Conservation (phyloP, 2,113 vertebrate species). For the Camelus bactrianus region DNA sequence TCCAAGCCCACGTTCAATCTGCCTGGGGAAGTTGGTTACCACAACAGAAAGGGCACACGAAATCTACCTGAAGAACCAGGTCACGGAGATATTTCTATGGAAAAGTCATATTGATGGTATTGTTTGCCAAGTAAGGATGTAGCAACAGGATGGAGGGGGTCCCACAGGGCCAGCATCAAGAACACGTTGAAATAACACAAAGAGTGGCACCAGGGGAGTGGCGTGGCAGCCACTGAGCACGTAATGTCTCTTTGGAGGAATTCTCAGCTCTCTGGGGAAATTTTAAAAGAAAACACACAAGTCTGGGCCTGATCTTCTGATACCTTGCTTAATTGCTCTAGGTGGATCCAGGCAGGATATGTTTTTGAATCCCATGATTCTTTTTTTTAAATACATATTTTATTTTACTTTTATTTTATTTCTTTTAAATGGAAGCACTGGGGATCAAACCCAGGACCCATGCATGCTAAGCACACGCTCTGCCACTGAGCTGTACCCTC, state of each 20-base stretch:
- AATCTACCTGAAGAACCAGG: not conserved
- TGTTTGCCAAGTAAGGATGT: not conserved
- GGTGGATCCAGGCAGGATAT: too few relatives aligned
- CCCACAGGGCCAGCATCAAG: not conserved
- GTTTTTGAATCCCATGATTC: not conserved
- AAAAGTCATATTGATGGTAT: not conserved
- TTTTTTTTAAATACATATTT: too few relatives aligned
- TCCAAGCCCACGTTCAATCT: not conserved
- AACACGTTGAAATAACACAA: accelerated
- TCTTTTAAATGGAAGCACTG: too few relatives aligned
- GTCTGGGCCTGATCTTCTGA: not conserved
- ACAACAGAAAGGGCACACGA: not conserved
- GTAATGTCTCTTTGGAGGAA: accelerated
- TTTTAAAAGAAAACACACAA: not conserved
- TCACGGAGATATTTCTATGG: not conserved
- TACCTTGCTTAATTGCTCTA: not conserved
- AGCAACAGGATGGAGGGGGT: not conserved
- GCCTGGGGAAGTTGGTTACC: constrained; percentile 36
- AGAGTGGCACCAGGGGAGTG: not conserved
- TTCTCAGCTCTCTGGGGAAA: not conserved
- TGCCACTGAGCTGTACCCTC: too few relatives aligned
- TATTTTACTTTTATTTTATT: too few relatives aligned
- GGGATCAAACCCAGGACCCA: too few relatives aligned
- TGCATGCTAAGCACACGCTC: too few relatives aligned
- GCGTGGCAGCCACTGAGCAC: accelerated